Base-by-base conservation (phyloP, 2,797 vertebrate species). In the Bothrops alternatus region DNA sequence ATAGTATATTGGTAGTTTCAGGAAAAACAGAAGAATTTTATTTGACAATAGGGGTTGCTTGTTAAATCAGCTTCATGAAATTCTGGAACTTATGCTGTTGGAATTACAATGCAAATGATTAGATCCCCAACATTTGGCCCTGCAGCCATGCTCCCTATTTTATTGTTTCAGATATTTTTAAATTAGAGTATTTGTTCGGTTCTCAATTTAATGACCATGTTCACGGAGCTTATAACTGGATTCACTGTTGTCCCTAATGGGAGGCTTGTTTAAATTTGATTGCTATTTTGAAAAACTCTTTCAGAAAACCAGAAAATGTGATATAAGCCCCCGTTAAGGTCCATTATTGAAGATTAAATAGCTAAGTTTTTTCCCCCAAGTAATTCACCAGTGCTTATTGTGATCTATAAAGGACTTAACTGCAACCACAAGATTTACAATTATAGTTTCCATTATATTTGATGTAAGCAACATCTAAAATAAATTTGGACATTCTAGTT, bases 211-310 rank as follows among this genome's bases (percentile, higher is more conserved):
- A 95, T 28, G 13, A 7, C 10, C 58, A 86, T 42, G 53, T 73
- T 86, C 37, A 60, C 14, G 28, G 28, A 10, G 25, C 28, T 86
- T 93, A 94, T 94, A 86, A 94, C 69, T 93, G 91, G 91, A 56
- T 32, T 87, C 93, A 26, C 87, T 91, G 88, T 89, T 56, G 47
- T 63, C 87, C 55, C 57, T 92, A 26, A 3, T 58, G 91, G 2
- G 13, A 91, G n/a, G 37, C 65, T 82, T 60, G 85, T 92, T 94
- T 92, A 91, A 90, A 94, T 37, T 3, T 91, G 3, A 6, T 61
- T 90, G 3, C 73, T 1, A 28, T 92, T 94, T 20, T 89, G 47
- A 94, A 93, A 92, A 55, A 11, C 28, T 65, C n/a, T 92, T 95
- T 60, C 87, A 65, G 56, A n/a, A 61, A 88, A 55, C 0, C 0